Percentiles rank a stretch among this genome's conserved stretches.
These are phyloP conservation scores for Amphiprion clarkii DNA, from an alignment of 2,797 vertebrate genomes.

Conservation along the genomic window DNA sequence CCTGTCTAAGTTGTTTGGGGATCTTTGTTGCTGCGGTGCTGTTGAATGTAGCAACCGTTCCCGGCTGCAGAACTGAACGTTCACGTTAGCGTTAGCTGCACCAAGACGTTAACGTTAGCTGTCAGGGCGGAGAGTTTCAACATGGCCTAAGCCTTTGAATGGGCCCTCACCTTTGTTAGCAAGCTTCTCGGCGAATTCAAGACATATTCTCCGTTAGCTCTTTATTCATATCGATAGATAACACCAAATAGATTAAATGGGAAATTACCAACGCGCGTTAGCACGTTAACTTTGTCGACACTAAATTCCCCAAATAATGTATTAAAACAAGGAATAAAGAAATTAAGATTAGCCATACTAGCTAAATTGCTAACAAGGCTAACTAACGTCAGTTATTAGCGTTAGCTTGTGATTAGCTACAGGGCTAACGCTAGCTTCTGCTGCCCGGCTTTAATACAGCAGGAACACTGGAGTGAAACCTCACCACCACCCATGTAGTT, in stretches of 20 bases:
- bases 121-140: slow-evolving; percentile 61
- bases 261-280: not conserved
- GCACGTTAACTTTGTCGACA: not conserved
- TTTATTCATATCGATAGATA: not conserved
- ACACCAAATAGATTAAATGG: not conserved
- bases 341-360: slow-evolving; percentile 25
- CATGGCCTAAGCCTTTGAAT: slow-evolving; percentile 64
- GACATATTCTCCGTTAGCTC: not conserved
- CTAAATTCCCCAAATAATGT: not conserved
- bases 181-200: slow-evolving; percentile 13
- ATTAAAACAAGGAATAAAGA: not conserved
- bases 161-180: slow-evolving; percentile 65
- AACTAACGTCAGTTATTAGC: slow-evolving; percentile 21
- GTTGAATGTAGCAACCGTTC: slow-evolving; percentile 70
- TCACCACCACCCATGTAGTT: not conserved
- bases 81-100: slow-evolving; percentile 53
- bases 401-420: slow-evolving; percentile 51
- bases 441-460: slow-evolving; percentile 58
- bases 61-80: slow-evolving; percentile 43
- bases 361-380: slow-evolving; percentile 49
- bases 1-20: slow-evolving; percentile 67
- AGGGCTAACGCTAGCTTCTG: slow-evolving; percentile 48
- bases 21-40: slow-evolving; percentile 79
- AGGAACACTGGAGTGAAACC: not conserved
- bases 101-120: slow-evolving; percentile 29